Conservation (phyloP, 2,888 invertebrate genomes). For the Mythimna impura region DNA sequence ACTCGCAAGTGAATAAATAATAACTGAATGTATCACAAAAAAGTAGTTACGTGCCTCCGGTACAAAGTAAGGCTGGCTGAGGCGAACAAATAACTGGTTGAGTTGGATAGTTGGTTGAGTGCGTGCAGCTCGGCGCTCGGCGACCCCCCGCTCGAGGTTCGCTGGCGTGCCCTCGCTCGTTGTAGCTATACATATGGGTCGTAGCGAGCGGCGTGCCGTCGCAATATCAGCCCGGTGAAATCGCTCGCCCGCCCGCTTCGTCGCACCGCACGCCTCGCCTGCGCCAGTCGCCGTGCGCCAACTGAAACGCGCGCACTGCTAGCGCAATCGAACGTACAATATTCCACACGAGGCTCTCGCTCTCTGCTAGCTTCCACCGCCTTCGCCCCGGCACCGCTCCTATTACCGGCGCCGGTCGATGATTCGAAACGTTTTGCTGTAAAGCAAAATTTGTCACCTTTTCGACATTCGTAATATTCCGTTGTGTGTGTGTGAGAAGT, state of each 20-base stretch:
- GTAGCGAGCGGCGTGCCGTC: conserved; percentile 87
- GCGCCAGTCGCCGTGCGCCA: conserved; percentile 90
- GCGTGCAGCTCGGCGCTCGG: conserved; percentile 82
- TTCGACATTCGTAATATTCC: conserved; percentile 64
- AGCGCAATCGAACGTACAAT: conserved; percentile 87
- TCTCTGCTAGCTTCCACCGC: conserved; percentile 77
- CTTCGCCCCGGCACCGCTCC: conserved; percentile 72
- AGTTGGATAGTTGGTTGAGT: conserved; percentile 81
- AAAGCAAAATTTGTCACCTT: conserved; percentile 69
- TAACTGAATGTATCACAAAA: conserved; percentile 63
- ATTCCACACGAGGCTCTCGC: conserved; percentile 81
- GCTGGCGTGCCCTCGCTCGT: conserved; percentile 84
- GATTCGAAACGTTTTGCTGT: conserved; percentile 71
- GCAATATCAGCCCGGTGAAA: conserved; percentile 90
- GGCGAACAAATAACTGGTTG: conserved; percentile 80
- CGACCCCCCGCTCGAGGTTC: conserved; percentile 84
- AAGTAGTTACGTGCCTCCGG: conserved; percentile 65
- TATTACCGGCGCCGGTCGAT: conserved; percentile 76
- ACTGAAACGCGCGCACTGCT: conserved; percentile 90
- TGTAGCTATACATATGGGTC: conserved; percentile 87
- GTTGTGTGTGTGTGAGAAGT: conserved; percentile 78
- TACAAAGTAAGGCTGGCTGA: conserved; percentile 75
- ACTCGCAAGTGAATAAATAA: conserved; percentile 61
- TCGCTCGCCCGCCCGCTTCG: conserved; percentile 89
- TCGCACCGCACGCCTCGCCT: conserved; percentile 88